Percentiles rank a stretch among this genome's conserved stretches.
These are phyloP conservation scores for Coelogynopora nodosa DNA, from an alignment of 2,888 invertebrate species.

Conservation along the genomic window DNA sequence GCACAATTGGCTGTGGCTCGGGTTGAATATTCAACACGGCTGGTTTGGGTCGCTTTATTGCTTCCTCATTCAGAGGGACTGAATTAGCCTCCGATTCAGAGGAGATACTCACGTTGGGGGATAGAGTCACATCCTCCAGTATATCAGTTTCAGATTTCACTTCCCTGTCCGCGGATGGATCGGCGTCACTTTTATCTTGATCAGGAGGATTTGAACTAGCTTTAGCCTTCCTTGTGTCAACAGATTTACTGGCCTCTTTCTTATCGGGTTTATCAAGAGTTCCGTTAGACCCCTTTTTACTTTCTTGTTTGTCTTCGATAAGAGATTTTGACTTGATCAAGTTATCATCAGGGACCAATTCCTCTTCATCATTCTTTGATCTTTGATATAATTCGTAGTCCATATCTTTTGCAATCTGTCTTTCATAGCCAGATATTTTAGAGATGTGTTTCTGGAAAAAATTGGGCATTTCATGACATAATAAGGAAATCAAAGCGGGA, in stretches of 20 bases:
- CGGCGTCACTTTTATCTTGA: neutral
- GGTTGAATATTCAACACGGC: neutral
- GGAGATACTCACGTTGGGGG: neutral
- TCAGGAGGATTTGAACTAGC: neutral
- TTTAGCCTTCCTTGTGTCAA: neutral
- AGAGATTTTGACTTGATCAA: neutral
- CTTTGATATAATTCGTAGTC: neutral
- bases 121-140: neutral
- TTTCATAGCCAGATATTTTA: constrained; percentile 18
- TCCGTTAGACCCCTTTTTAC: neutral
- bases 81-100: neutral
- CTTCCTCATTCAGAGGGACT: neutral
- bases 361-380: neutral
- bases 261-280: neutral
- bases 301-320: neutral
- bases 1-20: neutral
- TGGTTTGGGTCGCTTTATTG: neutral
- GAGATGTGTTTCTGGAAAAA: constrained; percentile 4
- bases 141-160: neutral
- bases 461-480: constrained; percentile 25
- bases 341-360: neutral
- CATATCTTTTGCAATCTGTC: constrained; percentile 13
- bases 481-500: too few relatives aligned
- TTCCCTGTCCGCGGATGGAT: neutral
- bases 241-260: neutral